These are phyloP conservation scores for Zygaena filipendulae DNA, from an alignment of 2,888 invertebrate genomes.

Conservation along the genomic window DNA sequence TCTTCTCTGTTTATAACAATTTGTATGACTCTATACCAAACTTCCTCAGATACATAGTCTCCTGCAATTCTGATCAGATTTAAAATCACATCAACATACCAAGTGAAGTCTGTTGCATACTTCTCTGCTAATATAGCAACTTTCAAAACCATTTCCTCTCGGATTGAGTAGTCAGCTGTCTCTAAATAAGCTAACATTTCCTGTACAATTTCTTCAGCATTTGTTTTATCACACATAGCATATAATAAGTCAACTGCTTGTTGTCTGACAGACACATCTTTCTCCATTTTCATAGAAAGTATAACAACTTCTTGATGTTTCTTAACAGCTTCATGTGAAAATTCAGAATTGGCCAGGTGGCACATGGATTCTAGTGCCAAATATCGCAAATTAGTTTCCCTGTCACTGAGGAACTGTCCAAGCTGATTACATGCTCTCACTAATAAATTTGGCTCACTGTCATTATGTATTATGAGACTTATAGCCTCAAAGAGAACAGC, in stretches of 20 bases:
- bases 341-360: constrained; percentile 97
- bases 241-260: constrained; percentile 98
- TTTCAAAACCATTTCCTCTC: constrained; percentile 99
- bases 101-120: constrained; percentile 99
- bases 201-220: constrained; percentile 99
- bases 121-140: constrained; percentile 99
- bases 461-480: constrained; percentile 99
- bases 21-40: constrained; percentile 99
- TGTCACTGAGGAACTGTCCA: constrained; percentile 96
- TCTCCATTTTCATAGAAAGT: constrained; percentile 98
- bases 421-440: constrained; percentile 99
- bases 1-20: constrained; percentile 99
- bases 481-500: constrained; percentile 99
- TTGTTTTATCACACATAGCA: constrained; percentile 99
- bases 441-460: constrained; percentile 95
- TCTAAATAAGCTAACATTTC: constrained; percentile 99
- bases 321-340: constrained; percentile 99
- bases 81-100: constrained; percentile 98
- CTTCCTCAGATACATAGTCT: constrained; percentile 99
- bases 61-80: constrained; percentile 99
- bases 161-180: constrained; percentile 99
- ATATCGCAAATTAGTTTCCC: constrained; percentile 98
- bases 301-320: constrained; percentile 99
- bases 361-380: constrained; percentile 99
- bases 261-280: constrained; percentile 97